Evolutionary conservation across 2,888 invertebrate species (phyloP).

Genomic region (Adineta ricciae): DNA sequence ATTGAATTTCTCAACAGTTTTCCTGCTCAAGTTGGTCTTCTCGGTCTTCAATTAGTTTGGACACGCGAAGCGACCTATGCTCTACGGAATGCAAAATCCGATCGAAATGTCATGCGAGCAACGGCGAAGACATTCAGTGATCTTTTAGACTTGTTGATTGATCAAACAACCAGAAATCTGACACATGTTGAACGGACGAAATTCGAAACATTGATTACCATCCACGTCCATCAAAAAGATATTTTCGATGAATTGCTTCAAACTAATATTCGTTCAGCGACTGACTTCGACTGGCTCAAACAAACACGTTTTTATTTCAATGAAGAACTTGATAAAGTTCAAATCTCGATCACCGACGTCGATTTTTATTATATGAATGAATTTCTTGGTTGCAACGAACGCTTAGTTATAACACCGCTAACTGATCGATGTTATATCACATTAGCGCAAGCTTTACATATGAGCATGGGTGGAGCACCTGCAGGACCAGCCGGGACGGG

Average conservation of each 20-base stretch:
- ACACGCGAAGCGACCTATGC: conserved; percentile 84
- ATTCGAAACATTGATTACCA: conserved; percentile 92
- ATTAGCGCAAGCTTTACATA: conserved; percentile 80
- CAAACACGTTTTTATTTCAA: conserved; percentile 92
- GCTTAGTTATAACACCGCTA: conserved; percentile 84
- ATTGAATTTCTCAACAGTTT: conserved; percentile 78
- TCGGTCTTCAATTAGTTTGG: conserved; percentile 92
- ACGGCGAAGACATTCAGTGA: conserved; percentile 88
- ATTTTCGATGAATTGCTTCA: conserved; percentile 79
- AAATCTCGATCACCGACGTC: conserved; percentile 84
- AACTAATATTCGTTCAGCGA: conserved; percentile 56
- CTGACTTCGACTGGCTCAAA: conserved; percentile 91
- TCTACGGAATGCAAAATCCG: conserved; percentile 74
- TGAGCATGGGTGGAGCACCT: conserved; percentile 95
- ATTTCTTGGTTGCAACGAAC: conserved; percentile 86
- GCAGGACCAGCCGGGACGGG: conserved; percentile 93
- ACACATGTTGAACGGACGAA: conserved; percentile 80
- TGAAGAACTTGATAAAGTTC: conserved; percentile 81
- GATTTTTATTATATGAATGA: conserved; percentile 90
- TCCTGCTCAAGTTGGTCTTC: conserved; percentile 68
- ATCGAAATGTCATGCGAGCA: conserved; percentile 85
- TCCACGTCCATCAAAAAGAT: conserved; percentile 90
- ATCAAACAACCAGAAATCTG: conserved; percentile 83
- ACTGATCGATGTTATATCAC: conserved; percentile 96
- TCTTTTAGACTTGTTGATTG: conserved; percentile 78